Conservation (phyloP, 1,140 invertebrate genomes). For the Phenacoccus solenopsis region DNA sequence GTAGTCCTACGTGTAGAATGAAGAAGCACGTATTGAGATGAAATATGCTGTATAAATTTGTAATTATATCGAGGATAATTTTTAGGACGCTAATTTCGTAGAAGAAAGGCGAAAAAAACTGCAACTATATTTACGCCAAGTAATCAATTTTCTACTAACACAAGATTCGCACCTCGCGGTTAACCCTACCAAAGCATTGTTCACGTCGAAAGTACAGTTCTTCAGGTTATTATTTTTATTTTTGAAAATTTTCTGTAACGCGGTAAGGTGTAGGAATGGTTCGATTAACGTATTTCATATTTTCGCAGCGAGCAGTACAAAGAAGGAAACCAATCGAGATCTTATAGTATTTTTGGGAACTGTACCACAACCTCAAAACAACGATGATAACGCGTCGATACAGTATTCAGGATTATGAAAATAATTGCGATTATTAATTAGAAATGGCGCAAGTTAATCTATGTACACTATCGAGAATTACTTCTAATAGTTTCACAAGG, state of each 20-base stretch:
- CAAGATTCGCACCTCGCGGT: conserved; percentile 24
- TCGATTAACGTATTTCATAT: neutral
- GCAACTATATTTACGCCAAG: conserved; percentile 28
- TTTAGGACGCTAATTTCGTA: conserved; percentile 30
- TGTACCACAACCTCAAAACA: neutral
- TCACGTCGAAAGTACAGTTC: conserved; percentile 27
- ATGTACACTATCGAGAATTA: too few species aligned
- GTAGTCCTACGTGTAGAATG: too few species aligned
- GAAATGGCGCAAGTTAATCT: too few species aligned
- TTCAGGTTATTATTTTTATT: conserved; percentile 26
- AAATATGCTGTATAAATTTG: too few species aligned
- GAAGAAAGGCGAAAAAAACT: conserved; percentile 29
- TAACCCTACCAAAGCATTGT: conserved; percentile 25
- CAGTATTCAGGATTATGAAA: conserved; percentile 12
- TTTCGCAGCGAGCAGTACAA: conserved; percentile 5
- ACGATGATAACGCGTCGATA: neutral
- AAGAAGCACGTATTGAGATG: too few species aligned
- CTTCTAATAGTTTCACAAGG: too few species aligned
- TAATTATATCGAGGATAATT: too few species aligned
- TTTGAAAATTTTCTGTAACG: neutral
- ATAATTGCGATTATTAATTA: too few species aligned
- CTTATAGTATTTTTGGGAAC: neutral
- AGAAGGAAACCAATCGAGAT: neutral
- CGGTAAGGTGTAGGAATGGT: too few species aligned
- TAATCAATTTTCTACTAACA: conserved; percentile 27